Evolutionary conservation across 2,888 invertebrate species (phyloP).

Genomic region (Campopleginae sp.): DNA sequence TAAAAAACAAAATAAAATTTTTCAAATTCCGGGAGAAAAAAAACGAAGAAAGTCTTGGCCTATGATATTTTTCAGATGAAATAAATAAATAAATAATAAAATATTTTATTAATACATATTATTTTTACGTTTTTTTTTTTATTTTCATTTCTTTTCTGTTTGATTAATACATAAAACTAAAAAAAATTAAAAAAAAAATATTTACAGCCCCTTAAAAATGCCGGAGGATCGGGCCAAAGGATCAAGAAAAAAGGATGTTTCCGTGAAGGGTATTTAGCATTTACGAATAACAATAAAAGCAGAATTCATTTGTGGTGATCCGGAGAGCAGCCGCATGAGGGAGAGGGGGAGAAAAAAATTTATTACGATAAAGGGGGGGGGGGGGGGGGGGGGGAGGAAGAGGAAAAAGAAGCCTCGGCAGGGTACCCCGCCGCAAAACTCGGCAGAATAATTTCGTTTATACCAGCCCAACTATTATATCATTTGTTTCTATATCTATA

Average conservation of each 20-base stretch:
- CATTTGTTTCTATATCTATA: conserved; percentile 22
- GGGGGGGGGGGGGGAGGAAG: conserved; percentile 63
- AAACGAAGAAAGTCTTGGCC: not conserved
- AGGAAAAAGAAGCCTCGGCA: conserved; percentile 45
- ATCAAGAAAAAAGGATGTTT: not conserved
- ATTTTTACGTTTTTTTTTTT: no score
- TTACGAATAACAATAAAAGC: conserved; percentile 70
- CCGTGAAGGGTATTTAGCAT: conserved; percentile 47
- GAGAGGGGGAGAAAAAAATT: conserved; percentile 75
- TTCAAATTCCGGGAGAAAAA: not conserved
- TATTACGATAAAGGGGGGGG: conserved; percentile 75
- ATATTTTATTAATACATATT: no score
- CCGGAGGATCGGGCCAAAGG: not conserved
- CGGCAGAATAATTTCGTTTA: conserved; percentile 70
- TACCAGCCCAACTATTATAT: conserved; percentile 21
- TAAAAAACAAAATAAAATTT: not conserved
- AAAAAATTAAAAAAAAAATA: no score
- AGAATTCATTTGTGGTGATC: conserved; percentile 79
- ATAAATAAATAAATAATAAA: no score
- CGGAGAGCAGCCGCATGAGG: conserved; percentile 70
- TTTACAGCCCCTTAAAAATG: not conserved
- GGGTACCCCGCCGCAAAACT: conserved; percentile 66
- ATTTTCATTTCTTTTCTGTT: no score
- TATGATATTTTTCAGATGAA: not conserved
- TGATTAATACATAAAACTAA: no score